Evolutionary conservation across 2,113 vertebrate species (phyloP), one percentile per base, ranked within the genome.

Genomic region (Perccottus glenii): DNA sequence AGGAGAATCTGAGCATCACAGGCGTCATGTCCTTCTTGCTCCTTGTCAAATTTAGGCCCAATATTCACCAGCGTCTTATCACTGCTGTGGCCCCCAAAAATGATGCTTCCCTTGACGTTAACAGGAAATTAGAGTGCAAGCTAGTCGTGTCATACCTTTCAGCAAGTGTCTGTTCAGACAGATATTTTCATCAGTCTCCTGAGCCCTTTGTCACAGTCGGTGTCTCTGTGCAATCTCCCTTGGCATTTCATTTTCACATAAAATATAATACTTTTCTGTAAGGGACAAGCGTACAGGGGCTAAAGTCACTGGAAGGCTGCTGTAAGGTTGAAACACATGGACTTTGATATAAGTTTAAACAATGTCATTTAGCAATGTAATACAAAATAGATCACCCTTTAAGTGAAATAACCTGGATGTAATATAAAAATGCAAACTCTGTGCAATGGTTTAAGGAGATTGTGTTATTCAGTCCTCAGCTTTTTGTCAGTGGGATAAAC

Each of bases 401-500:
- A 27, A 69, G 43, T 49, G 69, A 73, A 67, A 49, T 47, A 11
- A 45, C 48, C 11, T 44, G 52, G 7, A 59, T 49, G n/a, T 44
- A 50, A 15, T 68, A 55, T 46, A 75, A 65, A 47, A 67, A 76
- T 36, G 73, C 15, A 64, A 47, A 6, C 52, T 45, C 15, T 71
- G 35, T 77, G 38, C 45, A 33, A 49, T 81, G 44, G 76, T 44
- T 82, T 78, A 55, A 78, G 60, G 67, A 58, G 40, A 61, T 81
- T 85, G 47, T 67, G 84, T 85, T 84, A 86, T 90, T 83, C 76
- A 80, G 51, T 70, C 60, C 32, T 67, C 53, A 60, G 9, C 50
- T 77, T 46, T 74, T 59, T 82, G 56, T 85, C 75, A 67, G 53
- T 53, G 63, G 85, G 74, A 91, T 91, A 86, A 87, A 91, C 89